Evolutionary conservation across 2,888 invertebrate genomes (phyloP).

Genomic region (Pediacus dermestoides): DNA sequence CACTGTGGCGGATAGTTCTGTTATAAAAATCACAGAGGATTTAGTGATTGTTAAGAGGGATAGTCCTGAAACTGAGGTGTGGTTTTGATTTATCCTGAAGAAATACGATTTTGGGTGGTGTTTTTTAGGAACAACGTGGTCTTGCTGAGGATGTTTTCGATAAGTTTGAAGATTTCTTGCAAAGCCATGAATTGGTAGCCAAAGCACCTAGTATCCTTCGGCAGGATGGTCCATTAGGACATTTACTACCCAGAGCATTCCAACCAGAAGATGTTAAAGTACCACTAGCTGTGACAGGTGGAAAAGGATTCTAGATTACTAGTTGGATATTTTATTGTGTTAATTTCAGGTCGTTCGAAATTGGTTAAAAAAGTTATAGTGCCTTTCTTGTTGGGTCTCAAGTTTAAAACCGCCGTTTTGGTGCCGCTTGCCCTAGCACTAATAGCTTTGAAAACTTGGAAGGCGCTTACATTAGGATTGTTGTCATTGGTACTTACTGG

Average conservation of each 20-base stretch:
- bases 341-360: conserved; percentile 61
- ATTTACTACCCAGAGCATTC: conserved; percentile 63
- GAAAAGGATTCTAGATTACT: conserved; percentile 9
- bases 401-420: conserved; percentile 80
- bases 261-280: conserved; percentile 66
- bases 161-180: conserved; percentile 69
- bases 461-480: conserved; percentile 79
- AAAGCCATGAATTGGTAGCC: conserved; percentile 71
- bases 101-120: not conserved
- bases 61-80: conserved; percentile 40
- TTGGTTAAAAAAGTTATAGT: conserved; percentile 80
- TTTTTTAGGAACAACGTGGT: conserved; percentile 55
- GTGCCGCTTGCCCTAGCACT: conserved; percentile 77
- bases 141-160: conserved; percentile 63
- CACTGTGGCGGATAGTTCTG: conserved; percentile 62
- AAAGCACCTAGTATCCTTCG: conserved; percentile 66
- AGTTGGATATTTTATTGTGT: too few relatives aligned
- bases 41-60: conserved; percentile 66
- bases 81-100: conserved; percentile 3
- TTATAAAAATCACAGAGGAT: conserved; percentile 73
- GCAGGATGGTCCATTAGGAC: conserved; percentile 55
- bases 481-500: conserved; percentile 80
- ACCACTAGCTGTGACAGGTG: conserved; percentile 61
- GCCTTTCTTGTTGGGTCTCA: conserved; percentile 80
- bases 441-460: conserved; percentile 87